Conservation (phyloP, 2,888 invertebrate genomes). For the Apomyelois bistriatella region DNA sequence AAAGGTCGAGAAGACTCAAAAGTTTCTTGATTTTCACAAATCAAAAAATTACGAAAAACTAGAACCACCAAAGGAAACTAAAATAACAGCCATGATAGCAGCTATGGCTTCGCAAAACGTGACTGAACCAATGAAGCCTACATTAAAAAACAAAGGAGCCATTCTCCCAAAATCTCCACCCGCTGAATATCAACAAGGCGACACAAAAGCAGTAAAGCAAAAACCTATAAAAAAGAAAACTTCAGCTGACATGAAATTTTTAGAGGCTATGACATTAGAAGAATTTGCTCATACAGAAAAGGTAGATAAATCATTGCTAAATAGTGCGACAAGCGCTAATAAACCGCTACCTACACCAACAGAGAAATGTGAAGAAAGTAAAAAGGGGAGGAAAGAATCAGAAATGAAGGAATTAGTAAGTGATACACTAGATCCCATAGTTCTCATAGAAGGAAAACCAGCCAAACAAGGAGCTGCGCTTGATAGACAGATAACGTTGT, state of each 20-base stretch:
- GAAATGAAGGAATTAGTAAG: conserved; percentile 30
- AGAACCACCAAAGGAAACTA: conserved; percentile 29
- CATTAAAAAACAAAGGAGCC: conserved; percentile 16
- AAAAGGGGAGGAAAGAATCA: conserved; percentile 26
- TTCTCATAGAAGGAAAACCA: conserved; percentile 62
- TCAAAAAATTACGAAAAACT: conserved; percentile 50
- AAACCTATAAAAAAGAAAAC: conserved; percentile 46
- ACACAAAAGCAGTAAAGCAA: conserved; percentile 41
- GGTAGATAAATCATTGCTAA: conserved; percentile 53
- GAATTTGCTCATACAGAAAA: conserved; percentile 62
- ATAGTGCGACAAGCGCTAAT: conserved; percentile 29
- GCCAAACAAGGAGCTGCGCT: conserved; percentile 64
- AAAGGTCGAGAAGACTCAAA: conserved; percentile 72
- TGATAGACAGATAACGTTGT: conserved; percentile 67
- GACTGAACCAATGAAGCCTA: conserved; percentile 25
- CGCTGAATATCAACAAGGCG: conserved; percentile 55
- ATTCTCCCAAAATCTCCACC: conserved; percentile 27
- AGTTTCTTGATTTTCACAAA: conserved; percentile 65
- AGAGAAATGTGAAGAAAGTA: conserved; percentile 23
- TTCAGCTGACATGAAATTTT: conserved; percentile 52
- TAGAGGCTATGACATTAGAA: conserved; percentile 67
- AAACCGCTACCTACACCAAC: conserved; percentile 23
- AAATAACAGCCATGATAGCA: conserved; percentile 40
- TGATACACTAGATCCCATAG: conserved; percentile 54
- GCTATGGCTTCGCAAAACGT: conserved; percentile 40